phyloP scores from a whole-genome alignment of 1,140 invertebrate genomes.

The Halotydeus destructor region DNA sequence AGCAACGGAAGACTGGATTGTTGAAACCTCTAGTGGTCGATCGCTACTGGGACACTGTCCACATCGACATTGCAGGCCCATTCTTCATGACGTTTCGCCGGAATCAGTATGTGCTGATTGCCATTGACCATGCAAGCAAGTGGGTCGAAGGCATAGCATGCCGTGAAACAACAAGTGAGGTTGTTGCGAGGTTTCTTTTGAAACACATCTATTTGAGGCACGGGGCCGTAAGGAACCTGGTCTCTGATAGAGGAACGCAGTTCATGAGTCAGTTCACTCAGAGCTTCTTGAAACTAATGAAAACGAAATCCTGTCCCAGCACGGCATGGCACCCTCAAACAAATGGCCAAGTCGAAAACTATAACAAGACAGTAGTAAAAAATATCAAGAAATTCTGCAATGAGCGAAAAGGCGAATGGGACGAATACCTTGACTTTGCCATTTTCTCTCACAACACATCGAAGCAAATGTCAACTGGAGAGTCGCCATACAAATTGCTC shows the following conservation, averaged over 20 bases:
- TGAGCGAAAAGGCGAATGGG: slow-evolving; percentile 25
- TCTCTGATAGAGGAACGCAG: slow-evolving; percentile 14
- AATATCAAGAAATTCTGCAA: slow-evolving; percentile 19
- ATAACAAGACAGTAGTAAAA: slow-evolving; percentile 13
- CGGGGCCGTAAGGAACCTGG: slow-evolving; percentile 12
- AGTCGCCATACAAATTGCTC: slow-evolving; percentile 25
- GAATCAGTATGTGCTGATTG: slow-evolving; percentile 18
- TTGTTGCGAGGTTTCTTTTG: too few species aligned
- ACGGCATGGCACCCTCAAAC: slow-evolving; percentile 11
- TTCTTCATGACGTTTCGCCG: slow-evolving; percentile 12
- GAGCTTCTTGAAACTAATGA: slow-evolving; percentile 1
- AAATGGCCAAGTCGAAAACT: slow-evolving; percentile 16
- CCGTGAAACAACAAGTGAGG: too few species aligned
- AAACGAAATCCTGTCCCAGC: slow-evolving; percentile 7
- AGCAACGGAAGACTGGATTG: background rate
- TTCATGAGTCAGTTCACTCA: slow-evolving; percentile 10
- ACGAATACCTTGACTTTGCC: slow-evolving; percentile 23
- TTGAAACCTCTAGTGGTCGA: slow-evolving; percentile 7
- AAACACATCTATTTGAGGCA: slow-evolving; percentile 13
- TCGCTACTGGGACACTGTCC: slow-evolving; percentile 15
- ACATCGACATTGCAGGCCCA: slow-evolving; percentile 19
- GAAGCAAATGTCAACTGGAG: slow-evolving; percentile 23
- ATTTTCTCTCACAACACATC: slow-evolving; percentile 27
- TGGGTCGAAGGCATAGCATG: slow-evolving; percentile 15
- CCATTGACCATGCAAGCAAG: slow-evolving; percentile 19